Percentiles rank a stretch among this genome's conserved stretches.
Evolutionary conservation across 2,797 vertebrate species (phyloP).

Genomic region (Enteromius paludinosus): DNA sequence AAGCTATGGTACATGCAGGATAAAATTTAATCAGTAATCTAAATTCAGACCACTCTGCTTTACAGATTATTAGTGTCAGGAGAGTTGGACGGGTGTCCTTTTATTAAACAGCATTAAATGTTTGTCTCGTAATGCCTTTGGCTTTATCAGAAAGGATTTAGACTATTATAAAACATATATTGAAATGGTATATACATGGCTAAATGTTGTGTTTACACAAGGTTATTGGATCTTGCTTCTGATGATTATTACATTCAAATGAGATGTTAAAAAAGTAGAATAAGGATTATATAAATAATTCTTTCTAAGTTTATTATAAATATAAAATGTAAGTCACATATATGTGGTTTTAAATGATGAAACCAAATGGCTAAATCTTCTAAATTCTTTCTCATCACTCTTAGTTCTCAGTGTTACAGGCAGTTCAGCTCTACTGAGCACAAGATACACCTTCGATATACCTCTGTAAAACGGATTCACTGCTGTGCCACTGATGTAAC

Average conservation of each 20-base stretch:
- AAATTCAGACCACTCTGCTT: background rate
- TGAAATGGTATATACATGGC: background rate
- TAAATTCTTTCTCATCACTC: background rate
- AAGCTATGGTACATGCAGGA: background rate
- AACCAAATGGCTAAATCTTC: background rate
- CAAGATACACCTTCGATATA: background rate
- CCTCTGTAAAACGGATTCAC: conserved; percentile 15
- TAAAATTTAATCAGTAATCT: conserved; percentile 21
- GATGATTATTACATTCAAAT: background rate
- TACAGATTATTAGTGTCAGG: background rate
- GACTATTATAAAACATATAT: background rate
- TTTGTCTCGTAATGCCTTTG: background rate
- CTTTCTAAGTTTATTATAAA: background rate
- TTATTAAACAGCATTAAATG: conserved; percentile 9
- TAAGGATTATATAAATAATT: too few relatives aligned
- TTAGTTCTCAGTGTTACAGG: background rate
- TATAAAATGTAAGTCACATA: background rate
- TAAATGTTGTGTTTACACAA: conserved; percentile 4
- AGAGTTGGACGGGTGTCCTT: background rate
- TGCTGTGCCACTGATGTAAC: conserved; percentile 6
- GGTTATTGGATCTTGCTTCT: conserved; percentile 23
- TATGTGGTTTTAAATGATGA: background rate
- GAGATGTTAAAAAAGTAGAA: too few relatives aligned
- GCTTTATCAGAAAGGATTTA: background rate
- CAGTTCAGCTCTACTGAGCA: conserved; percentile 1